A percentile compares a stretch with the other conserved stretches of the same genome.
Evolutionary conservation across 2,888 invertebrate species (phyloP).

Genomic region (Diarsia mendica): DNA sequence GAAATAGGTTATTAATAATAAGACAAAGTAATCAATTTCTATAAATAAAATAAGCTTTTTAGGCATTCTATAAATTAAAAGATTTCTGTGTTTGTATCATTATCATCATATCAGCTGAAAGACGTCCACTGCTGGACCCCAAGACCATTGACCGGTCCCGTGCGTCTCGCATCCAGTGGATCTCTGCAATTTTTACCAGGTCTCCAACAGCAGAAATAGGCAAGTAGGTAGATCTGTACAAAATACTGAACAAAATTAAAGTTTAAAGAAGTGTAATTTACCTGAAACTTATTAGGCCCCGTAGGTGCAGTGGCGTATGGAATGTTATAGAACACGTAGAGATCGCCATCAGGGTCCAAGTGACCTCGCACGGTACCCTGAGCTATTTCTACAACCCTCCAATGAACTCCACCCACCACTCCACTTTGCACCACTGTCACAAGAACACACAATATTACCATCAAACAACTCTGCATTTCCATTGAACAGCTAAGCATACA

Average conservation of each 20-base stretch:
- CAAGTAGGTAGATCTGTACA: too few species aligned
- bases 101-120: too few species aligned
- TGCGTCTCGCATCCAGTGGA: too few species aligned
- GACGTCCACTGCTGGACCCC: too few species aligned
- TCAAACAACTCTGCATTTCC: constrained; percentile 26
- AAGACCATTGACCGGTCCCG: too few species aligned
- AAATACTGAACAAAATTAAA: neutral
- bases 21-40: neutral
- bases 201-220: too few species aligned
- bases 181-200: too few species aligned
- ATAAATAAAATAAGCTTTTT: neutral
- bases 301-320: constrained; percentile 78
- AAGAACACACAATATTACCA: constrained; percentile 23
- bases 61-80: neutral
- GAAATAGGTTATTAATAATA: neutral
- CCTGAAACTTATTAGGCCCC: constrained; percentile 73
- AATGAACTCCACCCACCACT: constrained; percentile 40
- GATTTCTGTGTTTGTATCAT: neutral
- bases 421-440: constrained; percentile 27
- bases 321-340: constrained; percentile 74
- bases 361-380: constrained; percentile 75
- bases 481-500: constrained; percentile 5
- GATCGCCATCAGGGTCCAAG: constrained; percentile 64
- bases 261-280: constrained; percentile 22
- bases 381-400: constrained; percentile 64